Percentiles rank a stretch among this genome's conserved stretches.
These are phyloP conservation scores for Fragum sueziense DNA, from an alignment of 2,888 invertebrate species.

Conservation along the genomic window DNA sequence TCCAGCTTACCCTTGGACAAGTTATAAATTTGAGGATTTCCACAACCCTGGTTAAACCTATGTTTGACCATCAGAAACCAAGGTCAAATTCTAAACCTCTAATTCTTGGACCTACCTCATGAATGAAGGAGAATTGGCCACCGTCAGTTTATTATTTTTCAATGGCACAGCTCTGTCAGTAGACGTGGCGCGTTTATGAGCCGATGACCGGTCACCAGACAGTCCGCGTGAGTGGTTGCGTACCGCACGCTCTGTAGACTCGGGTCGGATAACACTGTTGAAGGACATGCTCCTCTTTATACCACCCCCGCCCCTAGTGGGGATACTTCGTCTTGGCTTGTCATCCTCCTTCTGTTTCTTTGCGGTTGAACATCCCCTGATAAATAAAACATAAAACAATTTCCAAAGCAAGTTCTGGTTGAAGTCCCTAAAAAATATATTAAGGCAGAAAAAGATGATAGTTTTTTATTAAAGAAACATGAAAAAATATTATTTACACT, in stretches of 20 bases:
- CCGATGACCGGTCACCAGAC: slow-evolving; percentile 10
- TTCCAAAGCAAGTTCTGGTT: too few relatives aligned
- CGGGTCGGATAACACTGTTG: neutral
- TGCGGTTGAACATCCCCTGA: slow-evolving; percentile 34
- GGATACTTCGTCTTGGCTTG: slow-evolving; percentile 6
- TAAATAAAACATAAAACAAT: neutral
- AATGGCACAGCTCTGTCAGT: slow-evolving; percentile 27
- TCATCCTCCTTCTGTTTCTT: slow-evolving; percentile 26
- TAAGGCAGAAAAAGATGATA: too few relatives aligned
- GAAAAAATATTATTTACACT: too few relatives aligned
- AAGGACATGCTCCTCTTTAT: slow-evolving; percentile 29
- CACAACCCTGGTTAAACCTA: too few relatives aligned
- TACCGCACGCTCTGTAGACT: slow-evolving; percentile 1
- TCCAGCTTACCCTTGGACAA: too few relatives aligned
- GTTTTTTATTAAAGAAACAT: too few relatives aligned
- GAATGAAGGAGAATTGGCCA: slow-evolving; percentile 63
- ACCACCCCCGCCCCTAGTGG: slow-evolving; percentile 17
- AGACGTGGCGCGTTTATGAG: slow-evolving; percentile 39
- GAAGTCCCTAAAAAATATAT: too few relatives aligned
- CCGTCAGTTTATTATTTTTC: slow-evolving; percentile 44
- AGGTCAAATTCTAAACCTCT: too few relatives aligned
- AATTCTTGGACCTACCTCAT: slow-evolving; percentile 73
- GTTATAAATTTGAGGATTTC: too few relatives aligned
- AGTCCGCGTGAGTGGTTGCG: slow-evolving; percentile 15
- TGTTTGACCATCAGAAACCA: too few relatives aligned